Evolutionary conservation across 1,140 invertebrate species (phyloP).

Genomic region (Temnothorax nylanderi): DNA sequence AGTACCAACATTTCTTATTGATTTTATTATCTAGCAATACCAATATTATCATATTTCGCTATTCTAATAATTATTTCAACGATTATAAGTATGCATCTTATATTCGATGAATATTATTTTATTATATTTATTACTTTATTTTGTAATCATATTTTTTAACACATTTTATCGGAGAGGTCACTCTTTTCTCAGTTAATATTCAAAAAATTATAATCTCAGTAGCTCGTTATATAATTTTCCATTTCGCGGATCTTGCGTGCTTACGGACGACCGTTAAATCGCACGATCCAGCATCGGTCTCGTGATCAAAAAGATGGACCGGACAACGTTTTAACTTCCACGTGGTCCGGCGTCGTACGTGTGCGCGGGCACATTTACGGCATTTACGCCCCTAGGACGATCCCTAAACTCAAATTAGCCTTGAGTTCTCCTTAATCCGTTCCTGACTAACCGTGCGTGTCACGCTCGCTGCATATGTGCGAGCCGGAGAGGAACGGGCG

Average conservation of each 20-base stretch:
- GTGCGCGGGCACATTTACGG: neutral
- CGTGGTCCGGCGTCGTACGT: neutral
- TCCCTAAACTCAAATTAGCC: conserved; percentile 56
- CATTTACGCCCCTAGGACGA: conserved; percentile 18
- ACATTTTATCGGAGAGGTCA: neutral
- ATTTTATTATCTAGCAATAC: neutral
- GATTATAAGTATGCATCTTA: neutral
- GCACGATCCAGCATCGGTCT: neutral
- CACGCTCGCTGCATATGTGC: conserved; percentile 41
- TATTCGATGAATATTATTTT: neutral
- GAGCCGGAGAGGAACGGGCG: conserved; percentile 6
- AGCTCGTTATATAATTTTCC: neutral
- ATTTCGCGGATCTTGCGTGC: neutral
- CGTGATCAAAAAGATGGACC: conserved; percentile 1
- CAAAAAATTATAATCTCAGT: neutral
- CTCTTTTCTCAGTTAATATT: neutral
- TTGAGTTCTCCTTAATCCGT: conserved; percentile 50
- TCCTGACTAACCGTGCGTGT: conserved; percentile 38
- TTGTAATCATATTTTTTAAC: neutral
- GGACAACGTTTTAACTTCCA: neutral
- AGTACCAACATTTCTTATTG: neutral
- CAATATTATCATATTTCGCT: neutral
- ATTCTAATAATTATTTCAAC: neutral
- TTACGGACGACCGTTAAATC: neutral
- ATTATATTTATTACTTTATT: neutral